Conservation (phyloP, 2,797 vertebrate genomes). For the Sebastes steindachneri region DNA sequence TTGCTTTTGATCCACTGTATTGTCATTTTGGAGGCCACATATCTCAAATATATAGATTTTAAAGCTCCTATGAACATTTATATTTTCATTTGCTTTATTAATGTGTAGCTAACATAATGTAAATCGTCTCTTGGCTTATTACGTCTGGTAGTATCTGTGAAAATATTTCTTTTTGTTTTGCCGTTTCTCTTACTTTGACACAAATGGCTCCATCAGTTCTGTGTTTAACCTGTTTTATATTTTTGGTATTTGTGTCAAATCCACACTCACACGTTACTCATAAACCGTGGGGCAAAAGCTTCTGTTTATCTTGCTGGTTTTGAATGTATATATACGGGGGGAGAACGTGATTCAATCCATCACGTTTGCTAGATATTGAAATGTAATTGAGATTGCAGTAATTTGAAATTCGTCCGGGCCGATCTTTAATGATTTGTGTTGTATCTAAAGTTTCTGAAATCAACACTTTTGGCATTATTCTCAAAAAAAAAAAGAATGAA, state of each 20-base stretch:
- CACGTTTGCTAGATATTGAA: not conserved
- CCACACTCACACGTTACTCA: not conserved
- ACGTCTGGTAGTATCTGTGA: not conserved
- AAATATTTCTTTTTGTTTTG: not conserved
- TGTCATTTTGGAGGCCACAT: not conserved
- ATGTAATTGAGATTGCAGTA: not conserved
- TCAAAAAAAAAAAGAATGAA: not conserved
- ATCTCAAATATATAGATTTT: not conserved
- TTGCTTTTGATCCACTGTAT: not conserved
- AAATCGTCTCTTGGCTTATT: not conserved
- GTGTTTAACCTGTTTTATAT: constrained; percentile 3
- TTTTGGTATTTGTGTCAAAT: constrained; percentile 4
- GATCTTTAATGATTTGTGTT: not conserved
- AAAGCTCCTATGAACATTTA: not conserved
- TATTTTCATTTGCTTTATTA: not conserved
- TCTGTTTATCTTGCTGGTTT: constrained; percentile 5
- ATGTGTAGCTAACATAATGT: not conserved
- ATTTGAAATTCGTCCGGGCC: not conserved
- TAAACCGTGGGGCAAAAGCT: not conserved
- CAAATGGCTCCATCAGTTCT: not conserved
- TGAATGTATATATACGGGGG: not conserved
- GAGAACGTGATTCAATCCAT: not conserved
- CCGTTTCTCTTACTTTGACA: not conserved
- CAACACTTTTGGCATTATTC: not conserved
- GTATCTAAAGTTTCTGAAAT: not conserved